Evolutionary conservation across 2,888 invertebrate species (phyloP).

Genomic region (Euzetes globulus): DNA sequence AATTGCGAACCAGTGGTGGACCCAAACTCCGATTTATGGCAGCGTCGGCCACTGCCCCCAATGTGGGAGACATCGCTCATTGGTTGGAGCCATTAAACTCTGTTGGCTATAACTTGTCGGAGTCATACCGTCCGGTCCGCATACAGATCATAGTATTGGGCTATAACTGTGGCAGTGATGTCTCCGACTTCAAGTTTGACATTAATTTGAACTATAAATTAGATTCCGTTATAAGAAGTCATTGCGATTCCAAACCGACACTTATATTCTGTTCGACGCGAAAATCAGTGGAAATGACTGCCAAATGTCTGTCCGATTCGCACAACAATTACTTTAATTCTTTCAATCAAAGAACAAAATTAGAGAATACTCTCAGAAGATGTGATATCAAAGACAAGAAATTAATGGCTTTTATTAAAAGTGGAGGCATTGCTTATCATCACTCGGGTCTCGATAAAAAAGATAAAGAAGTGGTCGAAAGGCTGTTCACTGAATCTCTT

Average conservation of each 20-base stretch:
- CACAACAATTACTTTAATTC: slow-evolving; percentile 31
- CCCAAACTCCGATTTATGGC: slow-evolving; percentile 58
- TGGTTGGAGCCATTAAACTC: slow-evolving; percentile 32
- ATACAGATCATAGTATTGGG: slow-evolving; percentile 65
- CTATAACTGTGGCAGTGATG: slow-evolving; percentile 55
- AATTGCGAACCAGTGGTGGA: not conserved
- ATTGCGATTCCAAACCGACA: slow-evolving; percentile 66
- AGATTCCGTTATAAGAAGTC: slow-evolving; percentile 59
- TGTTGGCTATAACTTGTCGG: slow-evolving; percentile 44
- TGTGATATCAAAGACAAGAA: slow-evolving; percentile 21
- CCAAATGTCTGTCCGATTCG: slow-evolving; percentile 53
- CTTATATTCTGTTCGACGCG: slow-evolving; percentile 69
- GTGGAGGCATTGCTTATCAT: slow-evolving; percentile 62
- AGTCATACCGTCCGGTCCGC: slow-evolving; percentile 64
- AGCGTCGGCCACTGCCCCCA: slow-evolving; percentile 69
- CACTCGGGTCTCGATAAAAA: slow-evolving; percentile 65
- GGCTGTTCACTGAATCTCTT: slow-evolving; percentile 58
- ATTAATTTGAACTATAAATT: slow-evolving; percentile 67
- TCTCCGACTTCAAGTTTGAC: slow-evolving; percentile 65
- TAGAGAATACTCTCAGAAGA: not conserved
- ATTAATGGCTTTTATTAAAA: no score
- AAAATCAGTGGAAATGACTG: slow-evolving; percentile 63
- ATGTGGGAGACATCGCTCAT: slow-evolving; percentile 58
- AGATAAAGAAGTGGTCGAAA: slow-evolving; percentile 60
- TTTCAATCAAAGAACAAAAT: slow-evolving; percentile 9